Conservation (phyloP, 1,140 invertebrate species). For the Luehdorfia chinensis region DNA sequence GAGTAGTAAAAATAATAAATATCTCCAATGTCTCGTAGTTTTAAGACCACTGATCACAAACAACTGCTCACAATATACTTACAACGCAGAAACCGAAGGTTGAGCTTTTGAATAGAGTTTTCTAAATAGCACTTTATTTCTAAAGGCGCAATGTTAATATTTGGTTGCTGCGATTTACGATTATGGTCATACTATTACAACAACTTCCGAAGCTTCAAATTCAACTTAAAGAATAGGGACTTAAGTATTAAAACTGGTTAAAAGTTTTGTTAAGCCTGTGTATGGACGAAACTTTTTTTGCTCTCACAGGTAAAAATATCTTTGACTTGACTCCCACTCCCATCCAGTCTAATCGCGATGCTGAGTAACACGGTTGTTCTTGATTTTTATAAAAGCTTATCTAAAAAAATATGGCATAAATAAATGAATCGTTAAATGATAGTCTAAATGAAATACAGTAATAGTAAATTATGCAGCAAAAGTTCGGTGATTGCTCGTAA, state of each 20-base stretch:
- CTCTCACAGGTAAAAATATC: conserved; percentile 72
- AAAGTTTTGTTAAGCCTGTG: conserved; percentile 28
- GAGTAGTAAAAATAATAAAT: no score
- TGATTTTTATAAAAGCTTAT: conserved; percentile 12
- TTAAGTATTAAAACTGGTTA: conserved; percentile 18
- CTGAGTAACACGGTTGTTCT: conserved; percentile 27
- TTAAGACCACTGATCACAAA: conserved; percentile 41
- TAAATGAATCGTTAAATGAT: not conserved
- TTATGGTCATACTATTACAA: conserved; percentile 37
- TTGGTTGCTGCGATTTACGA: conserved; percentile 18
- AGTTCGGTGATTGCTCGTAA: conserved; percentile 10
- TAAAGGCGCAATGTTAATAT: conserved; percentile 17
- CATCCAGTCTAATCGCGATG: conserved; percentile 59
- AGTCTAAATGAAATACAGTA: not conserved
- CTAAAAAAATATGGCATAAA: conserved; percentile 19
- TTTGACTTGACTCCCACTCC: conserved; percentile 39
- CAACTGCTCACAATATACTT: conserved; percentile 63
- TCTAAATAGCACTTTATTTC: conserved; percentile 22
- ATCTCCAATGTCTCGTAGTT: no score
- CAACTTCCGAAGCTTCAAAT: conserved; percentile 16
- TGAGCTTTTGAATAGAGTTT: conserved; percentile 31
- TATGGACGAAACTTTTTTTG: conserved; percentile 61
- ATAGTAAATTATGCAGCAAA: conserved; percentile 2
- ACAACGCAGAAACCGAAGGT: conserved; percentile 38
- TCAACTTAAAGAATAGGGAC: not conserved